These are phyloP conservation scores for Gymnogyps californianus DNA, from an alignment of 2,113 vertebrate species.

Conservation along the genomic window DNA sequence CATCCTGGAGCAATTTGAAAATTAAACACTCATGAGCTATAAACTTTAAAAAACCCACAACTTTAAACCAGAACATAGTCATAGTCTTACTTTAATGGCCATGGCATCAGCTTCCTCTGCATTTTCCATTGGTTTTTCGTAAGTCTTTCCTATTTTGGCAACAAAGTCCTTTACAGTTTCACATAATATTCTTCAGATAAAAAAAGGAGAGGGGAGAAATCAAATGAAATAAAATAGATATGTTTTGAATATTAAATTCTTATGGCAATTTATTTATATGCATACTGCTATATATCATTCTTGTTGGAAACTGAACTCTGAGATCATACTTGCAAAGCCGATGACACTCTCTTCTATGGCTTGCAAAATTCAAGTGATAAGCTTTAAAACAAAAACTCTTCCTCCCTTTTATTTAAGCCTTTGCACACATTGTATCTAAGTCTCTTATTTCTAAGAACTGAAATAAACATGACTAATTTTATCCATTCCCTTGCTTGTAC, in stretches of 20 bases:
- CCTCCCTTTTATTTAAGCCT: background rate
- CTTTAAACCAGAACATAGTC: background rate
- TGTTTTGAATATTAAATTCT: background rate
- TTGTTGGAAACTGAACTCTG: background rate
- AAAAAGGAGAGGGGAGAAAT: background rate
- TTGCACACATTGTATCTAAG: background rate
- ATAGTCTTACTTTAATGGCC: constrained; percentile 86
- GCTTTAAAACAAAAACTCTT: background rate
- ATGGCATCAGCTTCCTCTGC: constrained; percentile 85
- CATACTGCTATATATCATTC: background rate
- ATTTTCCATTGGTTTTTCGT: constrained; percentile 88
- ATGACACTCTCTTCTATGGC: background rate
- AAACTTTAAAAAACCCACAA: background rate
- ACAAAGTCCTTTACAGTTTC: constrained; percentile 98
- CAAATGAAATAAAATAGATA: background rate
- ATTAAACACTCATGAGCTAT: background rate
- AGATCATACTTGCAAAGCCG: background rate
- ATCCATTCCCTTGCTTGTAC: background rate
- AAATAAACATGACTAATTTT: background rate
- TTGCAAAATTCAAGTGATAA: background rate
- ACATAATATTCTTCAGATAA: constrained; percentile 85
- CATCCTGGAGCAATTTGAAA: background rate
- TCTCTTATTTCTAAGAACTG: background rate
- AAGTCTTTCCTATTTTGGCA: constrained; percentile 92
- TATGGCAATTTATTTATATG: background rate